Evolutionary conservation across 2,113 vertebrate genomes (phyloP), one percentile per base, ranked within the genome.

Genomic region (Phasianus colchicus): DNA sequence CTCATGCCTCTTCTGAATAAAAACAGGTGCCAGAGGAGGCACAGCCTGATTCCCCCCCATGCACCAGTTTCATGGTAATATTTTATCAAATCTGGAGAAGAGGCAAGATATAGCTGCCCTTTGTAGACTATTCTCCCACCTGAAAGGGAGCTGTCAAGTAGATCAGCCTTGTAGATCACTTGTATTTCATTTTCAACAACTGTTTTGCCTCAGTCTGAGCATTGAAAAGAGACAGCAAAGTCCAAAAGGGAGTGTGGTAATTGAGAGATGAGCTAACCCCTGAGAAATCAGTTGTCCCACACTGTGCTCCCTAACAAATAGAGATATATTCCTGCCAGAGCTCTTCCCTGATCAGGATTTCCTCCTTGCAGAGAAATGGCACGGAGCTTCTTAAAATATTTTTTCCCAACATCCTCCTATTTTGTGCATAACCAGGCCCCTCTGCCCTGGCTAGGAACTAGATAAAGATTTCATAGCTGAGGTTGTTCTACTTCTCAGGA

Each of bases 211-310:
- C 74, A 66, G 8, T 40, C 88, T 95, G 83, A 94, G 45, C 3
- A 0, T 27, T 73, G 54, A 84, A 57, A 42, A 14, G 91, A 76
- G 54, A 92, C 90, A 95, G 29, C 10, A 4, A 25, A 75, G 77
- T 94, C 65, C 40, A 88, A 86, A 97, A 94, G 36, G 52, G 84
- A 92, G 38, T 13, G 43, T 91, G 65, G 71, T 83, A 29, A 84
- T 85, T 4, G 15, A 89, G 69, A 74, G 76, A 90, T 95, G 92
- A 83, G 34, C 60, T 19, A 69, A 79, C 57, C 82, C 80, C 86
- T 77, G 88, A 94, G 82, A 88, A 84, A 83, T 90, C 54, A 96
- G 84, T 76, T 89, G 27, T 73, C 54, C 66, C n/a, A n/a, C 66
- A 6, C 19, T 64, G 9, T 67, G 50, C 40, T 69, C 32, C 78